Evolutionary conservation across 2,888 invertebrate species (phyloP), one percentile per base, ranked within the genome.

Genomic region (Trilocha varians): DNA sequence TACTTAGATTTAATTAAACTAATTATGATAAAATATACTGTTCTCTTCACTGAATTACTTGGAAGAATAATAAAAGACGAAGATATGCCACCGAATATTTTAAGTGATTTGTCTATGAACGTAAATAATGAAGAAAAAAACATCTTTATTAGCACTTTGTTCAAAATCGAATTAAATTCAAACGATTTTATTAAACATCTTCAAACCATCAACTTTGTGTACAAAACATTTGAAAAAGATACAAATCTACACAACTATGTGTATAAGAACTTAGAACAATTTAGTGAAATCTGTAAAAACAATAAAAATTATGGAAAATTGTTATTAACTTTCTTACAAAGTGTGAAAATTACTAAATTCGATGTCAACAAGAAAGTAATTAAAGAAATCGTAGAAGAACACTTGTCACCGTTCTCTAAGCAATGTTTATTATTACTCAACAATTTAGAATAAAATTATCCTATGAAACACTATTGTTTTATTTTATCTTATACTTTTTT

Each of bases 261-360:
- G 11, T 49, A 62, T 6, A 38, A 46, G 1, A 48, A 59, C 13
- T 40, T 83, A 3, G 41, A 57, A 14, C 45, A 50, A 13, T 45
- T 57, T 36, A 48, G 58, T 0, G 16, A 52, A 0, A 13, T 16
- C 11, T 78, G 72, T 50, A 17, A 17, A 0, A 46, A 42, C 0
- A 66, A 83, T 25, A 73, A 65, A 37, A 65, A 59, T 4, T 84
- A 65, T 56, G 83, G 83, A 0, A 55, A 65, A 6, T 44, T 82
- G 0, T 46, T 83, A 3, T 43, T 79, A 1, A 38, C 54, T 0
- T 79, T 51, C 51, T 44, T 83, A 9, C 72, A 79, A 47, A 45
- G 52, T 2, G 60, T 64, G 25, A 71, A 62, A n/a, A 36, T 13
- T n/a, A 25, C 48, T 1, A 50, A 53, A 8, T 13, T 40, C 11